These are phyloP conservation scores for Cactoblastis cactorum DNA, from an alignment of 2,888 invertebrate species.

Conservation along the genomic window DNA sequence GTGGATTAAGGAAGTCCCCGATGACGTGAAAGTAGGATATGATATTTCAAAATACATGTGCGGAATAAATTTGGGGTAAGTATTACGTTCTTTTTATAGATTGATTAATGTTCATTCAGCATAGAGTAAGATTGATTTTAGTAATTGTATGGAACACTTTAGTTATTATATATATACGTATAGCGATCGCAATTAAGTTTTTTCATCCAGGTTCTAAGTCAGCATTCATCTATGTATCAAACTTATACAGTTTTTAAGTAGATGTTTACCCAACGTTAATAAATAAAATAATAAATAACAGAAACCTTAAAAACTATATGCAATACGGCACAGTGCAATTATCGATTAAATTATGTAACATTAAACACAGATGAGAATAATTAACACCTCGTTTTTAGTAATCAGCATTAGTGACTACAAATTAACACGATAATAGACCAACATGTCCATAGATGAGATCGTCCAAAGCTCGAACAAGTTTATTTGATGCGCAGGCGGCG, in stretches of 20 bases:
- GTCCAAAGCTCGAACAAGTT: background rate
- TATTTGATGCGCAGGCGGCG: background rate
- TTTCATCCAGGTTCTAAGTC: too few species aligned
- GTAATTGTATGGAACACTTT: background rate
- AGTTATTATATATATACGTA: too few species aligned
- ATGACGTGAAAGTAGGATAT: slow-evolving; percentile 63
- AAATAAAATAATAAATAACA: too few species aligned
- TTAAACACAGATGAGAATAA: background rate
- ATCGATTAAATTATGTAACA: too few species aligned
- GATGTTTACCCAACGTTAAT: too few species aligned
- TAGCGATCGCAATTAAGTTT: too few species aligned
- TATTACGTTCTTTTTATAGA: slow-evolving; percentile 7
- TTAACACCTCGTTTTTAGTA: slow-evolving; percentile 6
- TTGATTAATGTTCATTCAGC: slow-evolving; percentile 5
- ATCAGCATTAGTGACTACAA: background rate
- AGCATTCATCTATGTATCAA: too few species aligned
- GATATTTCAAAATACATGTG: slow-evolving; percentile 45
- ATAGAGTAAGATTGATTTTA: slow-evolving; percentile 2
- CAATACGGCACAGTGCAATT: too few species aligned
- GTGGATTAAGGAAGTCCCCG: slow-evolving; percentile 59
- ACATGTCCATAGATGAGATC: background rate
- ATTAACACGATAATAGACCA: background rate
- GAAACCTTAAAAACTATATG: too few species aligned
- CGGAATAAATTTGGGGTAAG: slow-evolving; percentile 20
- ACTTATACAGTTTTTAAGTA: too few species aligned